phyloP scores from a whole-genome alignment of 2,113 vertebrate genomes.

The Seriola aureovittata region DNA sequence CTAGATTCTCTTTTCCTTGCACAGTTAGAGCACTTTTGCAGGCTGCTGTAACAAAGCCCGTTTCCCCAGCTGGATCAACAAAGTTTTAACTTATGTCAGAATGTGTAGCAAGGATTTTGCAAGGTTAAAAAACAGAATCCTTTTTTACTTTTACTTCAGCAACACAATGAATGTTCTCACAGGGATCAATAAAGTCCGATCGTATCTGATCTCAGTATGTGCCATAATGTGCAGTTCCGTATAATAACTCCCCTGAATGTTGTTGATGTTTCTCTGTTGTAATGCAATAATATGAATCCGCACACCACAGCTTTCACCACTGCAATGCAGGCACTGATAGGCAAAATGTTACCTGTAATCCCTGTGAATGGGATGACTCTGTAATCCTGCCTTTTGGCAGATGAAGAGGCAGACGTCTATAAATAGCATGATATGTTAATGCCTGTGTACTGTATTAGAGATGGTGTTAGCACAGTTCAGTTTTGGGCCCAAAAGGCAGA shows the following conservation, averaged over 20 bases:
- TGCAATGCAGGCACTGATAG: conserved; percentile 11
- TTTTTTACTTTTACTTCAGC: neutral
- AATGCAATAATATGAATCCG: neutral
- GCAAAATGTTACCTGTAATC: conserved; percentile 20
- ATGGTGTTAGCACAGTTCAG: neutral
- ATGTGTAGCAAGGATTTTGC: neutral
- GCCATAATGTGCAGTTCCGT: neutral
- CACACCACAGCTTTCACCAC: neutral
- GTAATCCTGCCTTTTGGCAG: conserved; percentile 23
- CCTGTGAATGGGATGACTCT: conserved; percentile 1
- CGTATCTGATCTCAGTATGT: neutral
- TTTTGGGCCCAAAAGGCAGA: no score
- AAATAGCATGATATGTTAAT: conserved; percentile 63
- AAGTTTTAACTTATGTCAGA: neutral
- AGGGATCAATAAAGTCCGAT: conserved; percentile 10
- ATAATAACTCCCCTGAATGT: neutral
- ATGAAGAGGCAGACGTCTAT: conserved; percentile 32
- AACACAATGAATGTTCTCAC: neutral
- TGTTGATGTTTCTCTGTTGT: neutral
- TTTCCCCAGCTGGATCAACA: neutral
- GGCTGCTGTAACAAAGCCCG: no score
- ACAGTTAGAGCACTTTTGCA: neutral
- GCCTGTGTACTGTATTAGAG: conserved; percentile 33
- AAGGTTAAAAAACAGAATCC: neutral
- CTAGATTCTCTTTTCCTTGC: neutral